Base-by-base conservation (phyloP, 23 tunicate species). In the Diplosoma virens region DNA sequence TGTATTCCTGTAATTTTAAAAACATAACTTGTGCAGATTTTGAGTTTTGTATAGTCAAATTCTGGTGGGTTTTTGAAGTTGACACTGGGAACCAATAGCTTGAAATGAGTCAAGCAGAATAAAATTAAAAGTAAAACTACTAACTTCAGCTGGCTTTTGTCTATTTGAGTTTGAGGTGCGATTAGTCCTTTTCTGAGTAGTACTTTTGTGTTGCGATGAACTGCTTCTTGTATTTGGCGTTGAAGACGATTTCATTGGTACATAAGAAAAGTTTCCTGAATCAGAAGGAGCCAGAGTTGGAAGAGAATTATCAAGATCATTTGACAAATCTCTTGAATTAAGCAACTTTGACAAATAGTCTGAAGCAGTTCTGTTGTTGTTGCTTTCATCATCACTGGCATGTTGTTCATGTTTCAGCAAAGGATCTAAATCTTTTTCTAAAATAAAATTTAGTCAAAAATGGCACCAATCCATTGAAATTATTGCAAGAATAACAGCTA, bases 71-170 rank as follows among this genome's bases (percentile, higher is more conserved):
- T n/a, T n/a, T n/a, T n/a, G n/a, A n/a, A n/a, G n/a, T n/a, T n/a
- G n/a, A n/a, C n/a, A n/a, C n/a, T n/a, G n/a, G n/a, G n/a, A n/a
- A n/a, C n/a, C n/a, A n/a, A n/a, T n/a, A n/a, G n/a, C n/a, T n/a
- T n/a, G n/a, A n/a, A n/a, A n/a, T n/a, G n/a, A n/a, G n/a, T n/a
- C n/a, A n/a, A n/a, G n/a, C n/a, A n/a, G n/a, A n/a, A n/a, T n/a
- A n/a, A n/a, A n/a, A n/a, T n/a, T n/a, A n/a, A n/a, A n/a, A n/a
- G n/a, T n/a, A n/a, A n/a, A n/a, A n/a, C 16, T 45, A 45, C 14
- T 67, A 58, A 81, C 86, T 79, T 81, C 86, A 25, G 79, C 86
- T 35, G 86, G 86, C 30, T 80, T 80, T 24, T 68, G 77, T 25
- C 68, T 35, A 26, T 72, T 60, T 27, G 29, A 41, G 2, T 65